A percentile compares a stretch with the other conserved stretches of the same genome.
Evolutionary conservation across 2,113 vertebrate genomes (phyloP).

Genomic region (Leptocoma aspasia): DNA sequence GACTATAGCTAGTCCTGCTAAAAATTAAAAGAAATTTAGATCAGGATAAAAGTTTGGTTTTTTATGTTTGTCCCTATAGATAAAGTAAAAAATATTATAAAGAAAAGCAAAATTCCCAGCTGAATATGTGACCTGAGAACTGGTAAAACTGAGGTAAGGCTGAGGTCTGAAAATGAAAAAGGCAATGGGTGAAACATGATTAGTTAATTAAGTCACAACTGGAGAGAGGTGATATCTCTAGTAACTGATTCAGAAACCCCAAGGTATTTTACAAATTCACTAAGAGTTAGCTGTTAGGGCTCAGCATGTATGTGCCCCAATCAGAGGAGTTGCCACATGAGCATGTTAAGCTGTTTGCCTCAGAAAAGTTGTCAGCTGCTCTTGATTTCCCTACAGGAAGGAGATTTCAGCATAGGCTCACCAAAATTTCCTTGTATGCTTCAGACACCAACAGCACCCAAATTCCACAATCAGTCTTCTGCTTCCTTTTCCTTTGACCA

Average conservation of each 20-base stretch:
- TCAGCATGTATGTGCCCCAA: background rate
- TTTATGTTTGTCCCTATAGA: background rate
- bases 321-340: background rate
- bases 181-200: background rate
- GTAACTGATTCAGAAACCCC: background rate
- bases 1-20: background rate
- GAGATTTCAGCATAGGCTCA: background rate
- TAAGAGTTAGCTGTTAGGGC: background rate
- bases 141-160: background rate
- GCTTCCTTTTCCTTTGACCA: background rate
- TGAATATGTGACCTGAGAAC: background rate
- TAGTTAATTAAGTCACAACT: background rate
- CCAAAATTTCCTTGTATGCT: background rate
- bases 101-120: background rate
- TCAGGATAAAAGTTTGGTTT: background rate
- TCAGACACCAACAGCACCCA: background rate
- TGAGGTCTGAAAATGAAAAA: background rate
- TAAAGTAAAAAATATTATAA: background rate
- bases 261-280: background rate
- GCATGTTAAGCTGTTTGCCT: background rate
- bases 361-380: background rate
- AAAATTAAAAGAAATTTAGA: background rate
- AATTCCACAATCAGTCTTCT: background rate
- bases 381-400: background rate
- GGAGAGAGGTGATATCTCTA: background rate